A percentile compares a stretch with the other conserved stretches of the same genome.
Evolutionary conservation across 2,113 vertebrate genomes (phyloP).

Genomic region (Stictonetta naevosa): DNA sequence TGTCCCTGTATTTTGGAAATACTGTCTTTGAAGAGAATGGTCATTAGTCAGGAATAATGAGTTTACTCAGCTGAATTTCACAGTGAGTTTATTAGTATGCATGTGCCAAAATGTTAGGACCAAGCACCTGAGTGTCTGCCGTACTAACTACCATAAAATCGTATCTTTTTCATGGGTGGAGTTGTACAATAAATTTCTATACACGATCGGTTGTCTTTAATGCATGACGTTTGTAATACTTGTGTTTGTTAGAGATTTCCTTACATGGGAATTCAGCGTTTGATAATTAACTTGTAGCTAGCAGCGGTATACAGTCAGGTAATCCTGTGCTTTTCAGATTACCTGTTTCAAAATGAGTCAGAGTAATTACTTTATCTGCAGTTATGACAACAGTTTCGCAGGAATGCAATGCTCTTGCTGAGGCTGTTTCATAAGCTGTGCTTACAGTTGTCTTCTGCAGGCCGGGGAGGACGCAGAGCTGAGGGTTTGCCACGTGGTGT

Average conservation of each 20-base stretch:
- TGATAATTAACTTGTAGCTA: conserved; percentile 28
- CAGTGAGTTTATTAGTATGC: neutral
- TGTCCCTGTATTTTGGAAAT: neutral
- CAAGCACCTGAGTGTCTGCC: neutral
- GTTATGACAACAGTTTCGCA: neutral
- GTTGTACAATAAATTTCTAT: neutral
- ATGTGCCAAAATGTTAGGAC: neutral
- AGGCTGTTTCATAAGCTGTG: neutral
- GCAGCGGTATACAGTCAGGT: conserved; percentile 8
- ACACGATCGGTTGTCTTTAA: neutral
- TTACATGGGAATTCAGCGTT: neutral
- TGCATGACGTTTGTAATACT: neutral
- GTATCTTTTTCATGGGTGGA: neutral
- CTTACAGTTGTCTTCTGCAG: neutral
- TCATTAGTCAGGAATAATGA: neutral
- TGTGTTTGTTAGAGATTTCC: neutral
- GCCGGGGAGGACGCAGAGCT: neutral
- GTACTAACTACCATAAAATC: neutral
- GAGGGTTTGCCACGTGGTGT: rapidly evolving
- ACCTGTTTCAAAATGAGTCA: conserved; percentile 8
- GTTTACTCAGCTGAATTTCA: neutral
- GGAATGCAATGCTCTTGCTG: neutral
- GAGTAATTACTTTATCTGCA: conserved; percentile 34
- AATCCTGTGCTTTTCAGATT: conserved; percentile 12
- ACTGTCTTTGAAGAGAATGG: neutral